Evolutionary conservation across 2,113 vertebrate species (phyloP).

Genomic region (Australoheros scitulus): DNA sequence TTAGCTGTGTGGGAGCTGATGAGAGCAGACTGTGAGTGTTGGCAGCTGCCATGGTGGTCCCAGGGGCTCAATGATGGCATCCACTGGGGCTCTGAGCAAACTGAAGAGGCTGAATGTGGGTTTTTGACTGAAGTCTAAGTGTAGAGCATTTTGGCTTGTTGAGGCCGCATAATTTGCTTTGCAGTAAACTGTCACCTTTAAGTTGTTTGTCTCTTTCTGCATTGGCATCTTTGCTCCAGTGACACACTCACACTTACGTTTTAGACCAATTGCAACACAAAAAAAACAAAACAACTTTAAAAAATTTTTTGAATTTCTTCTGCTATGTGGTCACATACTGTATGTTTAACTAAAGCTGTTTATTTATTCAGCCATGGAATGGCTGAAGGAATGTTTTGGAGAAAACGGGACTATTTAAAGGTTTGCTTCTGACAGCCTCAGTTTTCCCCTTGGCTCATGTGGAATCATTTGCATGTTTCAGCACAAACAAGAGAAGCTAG

Average conservation of each 20-base stretch:
- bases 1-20: slow-evolving; percentile 51
- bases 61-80: slow-evolving; percentile 41
- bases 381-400: slow-evolving; percentile 25
- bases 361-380: slow-evolving; percentile 20
- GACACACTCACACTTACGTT: neutral
- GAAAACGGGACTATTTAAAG: slow-evolving; percentile 30
- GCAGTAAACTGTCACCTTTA: slow-evolving; percentile 13
- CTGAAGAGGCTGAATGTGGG: slow-evolving; percentile 38
- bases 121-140: slow-evolving; percentile 27
- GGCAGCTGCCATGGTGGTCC: slow-evolving; percentile 67
- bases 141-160: slow-evolving; percentile 20
- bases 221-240: slow-evolving; percentile 5
- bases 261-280: neutral
- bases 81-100: slow-evolving; percentile 52
- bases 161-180: slow-evolving; percentile 8
- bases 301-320: fast-evolving
- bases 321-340: neutral
- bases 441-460: neutral
- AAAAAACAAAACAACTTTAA: neutral
- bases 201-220: slow-evolving; percentile 11
- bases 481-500: neutral
- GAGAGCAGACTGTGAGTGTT: slow-evolving; percentile 53
- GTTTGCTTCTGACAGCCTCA: neutral
- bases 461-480: neutral
- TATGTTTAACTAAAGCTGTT: slow-evolving; percentile 10